Percentiles rank a stretch among this genome's conserved stretches.
Evolutionary conservation across 2,113 vertebrate genomes (phyloP).

Genomic region (Varanus komodoensis): DNA sequence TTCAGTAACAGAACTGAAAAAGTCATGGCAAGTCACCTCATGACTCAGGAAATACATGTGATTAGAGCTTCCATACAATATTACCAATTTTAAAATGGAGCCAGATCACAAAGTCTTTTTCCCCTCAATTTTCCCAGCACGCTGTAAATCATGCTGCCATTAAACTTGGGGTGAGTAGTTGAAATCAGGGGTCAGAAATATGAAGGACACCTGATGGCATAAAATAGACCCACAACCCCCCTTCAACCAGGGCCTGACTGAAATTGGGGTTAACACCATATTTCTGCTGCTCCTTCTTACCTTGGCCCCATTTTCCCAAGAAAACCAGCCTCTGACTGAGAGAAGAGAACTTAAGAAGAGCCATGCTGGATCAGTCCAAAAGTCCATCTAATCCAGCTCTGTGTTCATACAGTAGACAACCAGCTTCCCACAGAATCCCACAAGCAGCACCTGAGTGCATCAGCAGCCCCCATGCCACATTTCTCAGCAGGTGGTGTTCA

Average conservation of each 20-base stretch:
- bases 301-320: background rate
- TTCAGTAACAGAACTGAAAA: background rate
- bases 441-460: too few relatives aligned
- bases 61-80: background rate
- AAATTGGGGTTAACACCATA: background rate
- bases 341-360: too few relatives aligned
- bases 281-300: background rate
- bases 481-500: too few relatives aligned
- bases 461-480: too few relatives aligned
- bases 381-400: too few relatives aligned
- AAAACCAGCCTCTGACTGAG: background rate
- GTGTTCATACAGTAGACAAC: too few relatives aligned
- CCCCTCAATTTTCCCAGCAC: background rate
- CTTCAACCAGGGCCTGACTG: background rate
- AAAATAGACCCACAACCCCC: background rate
- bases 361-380: too few relatives aligned
- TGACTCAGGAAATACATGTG: background rate
- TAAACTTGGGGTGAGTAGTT: background rate
- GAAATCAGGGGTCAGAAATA: background rate
- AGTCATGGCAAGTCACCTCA: too few relatives aligned
- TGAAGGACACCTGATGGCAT: background rate
- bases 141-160: background rate
- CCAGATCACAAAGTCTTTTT: background rate
- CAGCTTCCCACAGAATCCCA: too few relatives aligned
- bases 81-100: background rate